Evolutionary conservation across 2,797 vertebrate species (phyloP), one percentile per base, ranked within the genome.

Genomic region (Pelodytes ibericus): DNA sequence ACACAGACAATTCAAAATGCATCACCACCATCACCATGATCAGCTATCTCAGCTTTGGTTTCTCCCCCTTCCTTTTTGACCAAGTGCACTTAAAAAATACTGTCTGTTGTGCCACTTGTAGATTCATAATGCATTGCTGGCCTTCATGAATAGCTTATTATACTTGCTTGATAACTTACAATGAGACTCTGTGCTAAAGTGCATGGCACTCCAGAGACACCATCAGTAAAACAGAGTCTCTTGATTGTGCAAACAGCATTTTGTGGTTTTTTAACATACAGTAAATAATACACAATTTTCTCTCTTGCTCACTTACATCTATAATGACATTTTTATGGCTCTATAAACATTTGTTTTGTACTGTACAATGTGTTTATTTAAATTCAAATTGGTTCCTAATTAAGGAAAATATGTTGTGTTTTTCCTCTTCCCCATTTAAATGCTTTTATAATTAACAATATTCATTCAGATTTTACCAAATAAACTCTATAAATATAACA

Each of bases 131-230:
- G 62, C 63, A 58, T 18, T 66, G 62, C 62, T 44, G 27, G 36
- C 8, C 53, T 49, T 18, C 16, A 66, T 66, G 62, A 74, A 74
- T 66, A 59, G 61, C 53, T 59, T 53, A 74, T 75, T 75, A 67
- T 74, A 67, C 65, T 67, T 75, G 27, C 62, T 68, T n/a, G 56
- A 49, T 68, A 33, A 60, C 73, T 49, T 75, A 75, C 64, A 75
- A 60, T 68, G 64, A 75, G 56, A 36, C 56, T 75, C 51, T 75
- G 53, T 68, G 31, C 58, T 60, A 68, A 49, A 59, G 22, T 62
- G n/a, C 33, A 57, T 47, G 53, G 30, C 29, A 41, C 61, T 66
- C 18, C 33, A 29, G 71, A 74, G 61, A 65, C 73, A 61, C 26
- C 36, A 1, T 22, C 53, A 22, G 64, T 75, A 75, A 68, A 75